phyloP scores from a whole-genome alignment of 2,113 vertebrate species.

The Elephas maximus region DNA sequence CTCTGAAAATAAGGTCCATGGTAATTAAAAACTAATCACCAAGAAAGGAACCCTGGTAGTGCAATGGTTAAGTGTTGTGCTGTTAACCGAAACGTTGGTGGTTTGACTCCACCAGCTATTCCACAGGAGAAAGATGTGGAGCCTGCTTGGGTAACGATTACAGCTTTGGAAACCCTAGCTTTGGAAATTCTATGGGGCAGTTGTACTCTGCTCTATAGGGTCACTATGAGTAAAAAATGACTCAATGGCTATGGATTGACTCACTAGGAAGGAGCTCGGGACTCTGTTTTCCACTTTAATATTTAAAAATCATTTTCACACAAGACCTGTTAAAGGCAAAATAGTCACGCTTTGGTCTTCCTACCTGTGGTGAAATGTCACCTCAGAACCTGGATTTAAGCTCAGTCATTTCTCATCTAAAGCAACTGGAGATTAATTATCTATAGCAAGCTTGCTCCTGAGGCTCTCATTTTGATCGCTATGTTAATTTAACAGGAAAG shows the following conservation, averaged over 20 bases:
- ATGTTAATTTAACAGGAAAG: constrained; percentile 83
- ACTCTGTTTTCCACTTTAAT: neutral
- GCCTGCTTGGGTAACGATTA: neutral
- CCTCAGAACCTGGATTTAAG: constrained; percentile 63
- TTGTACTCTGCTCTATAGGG: neutral
- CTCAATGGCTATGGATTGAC: neutral
- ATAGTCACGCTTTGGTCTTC: constrained; percentile 60
- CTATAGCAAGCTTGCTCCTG: constrained; percentile 56
- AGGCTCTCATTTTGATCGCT: constrained; percentile 79
- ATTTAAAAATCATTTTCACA: neutral
- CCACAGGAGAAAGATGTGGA: too few species aligned
- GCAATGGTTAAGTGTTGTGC: too few species aligned
- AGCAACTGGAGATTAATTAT: constrained; percentile 61
- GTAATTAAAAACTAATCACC: neutral
- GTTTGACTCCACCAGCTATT: too few species aligned
- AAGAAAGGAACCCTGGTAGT: too few species aligned
- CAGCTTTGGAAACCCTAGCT: neutral
- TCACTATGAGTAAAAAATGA: neutral
- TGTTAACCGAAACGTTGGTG: too few species aligned
- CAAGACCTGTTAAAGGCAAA: constrained; percentile 1
- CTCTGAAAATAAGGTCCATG: neutral
- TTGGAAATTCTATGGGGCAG: neutral
- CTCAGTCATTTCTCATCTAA: constrained; percentile 67
- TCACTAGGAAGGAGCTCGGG: neutral
- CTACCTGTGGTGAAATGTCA: constrained; percentile 69